Conservation (phyloP, 2,888 invertebrate species). For the Neoscelio sp. region DNA sequence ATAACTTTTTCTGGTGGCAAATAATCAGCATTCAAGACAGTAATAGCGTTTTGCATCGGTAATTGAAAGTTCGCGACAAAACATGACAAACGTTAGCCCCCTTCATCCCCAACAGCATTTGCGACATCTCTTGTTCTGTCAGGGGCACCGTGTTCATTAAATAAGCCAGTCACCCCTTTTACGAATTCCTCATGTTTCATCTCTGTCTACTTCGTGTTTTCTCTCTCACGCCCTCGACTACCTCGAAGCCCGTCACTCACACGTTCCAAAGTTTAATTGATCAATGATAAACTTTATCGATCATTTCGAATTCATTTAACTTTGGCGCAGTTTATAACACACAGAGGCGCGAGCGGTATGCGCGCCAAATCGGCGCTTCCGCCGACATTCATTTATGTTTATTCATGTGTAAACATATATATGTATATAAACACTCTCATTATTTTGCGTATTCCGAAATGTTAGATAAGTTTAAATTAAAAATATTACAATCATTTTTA, state of each 20-base stretch:
- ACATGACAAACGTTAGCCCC: constrained; percentile 71
- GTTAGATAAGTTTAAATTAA: constrained; percentile 1
- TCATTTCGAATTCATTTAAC: constrained; percentile 83
- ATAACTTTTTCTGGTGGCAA: too few species aligned
- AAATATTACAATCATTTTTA: too few species aligned
- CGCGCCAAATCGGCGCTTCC: constrained; percentile 57
- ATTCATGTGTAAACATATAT: constrained; percentile 60
- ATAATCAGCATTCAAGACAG: constrained; percentile 7
- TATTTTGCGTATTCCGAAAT: constrained; percentile 6
- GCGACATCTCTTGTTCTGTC: constrained; percentile 72
- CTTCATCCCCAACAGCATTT: constrained; percentile 43
- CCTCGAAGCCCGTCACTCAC: constrained; percentile 80
- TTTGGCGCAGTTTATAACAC: constrained; percentile 80
- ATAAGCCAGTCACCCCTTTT: constrained; percentile 79
- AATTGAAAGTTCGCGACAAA: constrained; percentile 74
- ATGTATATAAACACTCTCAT: constrained; percentile 1
- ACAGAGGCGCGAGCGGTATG: constrained; percentile 69
- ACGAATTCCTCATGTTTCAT: constrained; percentile 65
- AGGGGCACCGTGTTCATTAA: constrained; percentile 81
- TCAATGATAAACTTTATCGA: constrained; percentile 83
- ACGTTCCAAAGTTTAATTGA: constrained; percentile 83
- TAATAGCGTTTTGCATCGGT: constrained; percentile 52
- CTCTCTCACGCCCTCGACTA: constrained; percentile 69
- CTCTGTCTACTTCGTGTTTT: constrained; percentile 49
- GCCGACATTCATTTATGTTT: constrained; percentile 59